Percentiles rank a stretch among this genome's conserved stretches.
phyloP scores from a whole-genome alignment of 1,140 invertebrate species.

The Drosophila triauraria region DNA sequence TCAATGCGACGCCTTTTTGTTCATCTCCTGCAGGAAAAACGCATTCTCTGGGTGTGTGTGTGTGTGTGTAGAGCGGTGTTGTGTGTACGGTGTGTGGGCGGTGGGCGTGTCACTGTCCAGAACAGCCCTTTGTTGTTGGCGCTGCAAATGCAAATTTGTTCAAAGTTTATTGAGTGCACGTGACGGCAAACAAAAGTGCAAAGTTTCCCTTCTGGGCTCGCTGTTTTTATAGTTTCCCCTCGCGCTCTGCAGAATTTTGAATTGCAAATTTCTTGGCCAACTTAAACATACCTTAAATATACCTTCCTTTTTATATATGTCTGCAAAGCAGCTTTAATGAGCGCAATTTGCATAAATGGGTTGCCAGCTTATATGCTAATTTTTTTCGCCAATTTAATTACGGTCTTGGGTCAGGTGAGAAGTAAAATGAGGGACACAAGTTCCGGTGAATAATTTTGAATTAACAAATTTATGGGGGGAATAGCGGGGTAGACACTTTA shows the following conservation, averaged over 20 bases:
- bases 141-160: slow-evolving; percentile 81
- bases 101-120: slow-evolving; percentile 34
- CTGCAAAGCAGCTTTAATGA: slow-evolving; percentile 40
- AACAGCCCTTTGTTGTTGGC: slow-evolving; percentile 32
- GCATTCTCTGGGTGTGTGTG: slow-evolving; percentile 25
- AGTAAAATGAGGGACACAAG: background rate
- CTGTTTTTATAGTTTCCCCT: slow-evolving; percentile 38
- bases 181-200: slow-evolving; percentile 83
- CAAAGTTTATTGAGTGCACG: slow-evolving; percentile 84
- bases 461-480: slow-evolving; percentile 11
- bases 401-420: slow-evolving; percentile 18
- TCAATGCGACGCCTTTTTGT: slow-evolving; percentile 60
- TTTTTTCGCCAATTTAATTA: slow-evolving; percentile 44
- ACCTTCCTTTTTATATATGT: slow-evolving; percentile 9
- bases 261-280: slow-evolving; percentile 67
- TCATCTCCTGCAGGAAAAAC: slow-evolving; percentile 31
- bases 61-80: background rate
- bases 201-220: slow-evolving; percentile 48
- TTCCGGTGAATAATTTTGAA: slow-evolving; percentile 12
- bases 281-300: slow-evolving; percentile 40
- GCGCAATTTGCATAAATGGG: slow-evolving; percentile 38
- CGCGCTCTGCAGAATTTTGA: slow-evolving; percentile 40
- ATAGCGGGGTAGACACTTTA: background rate
- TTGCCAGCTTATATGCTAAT: slow-evolving; percentile 42
- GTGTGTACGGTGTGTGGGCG: slow-evolving; percentile 11